A percentile compares a stretch with the other conserved stretches of the same genome.
Conservation (phyloP, 2,888 invertebrate species). For the Busseola fusca region DNA sequence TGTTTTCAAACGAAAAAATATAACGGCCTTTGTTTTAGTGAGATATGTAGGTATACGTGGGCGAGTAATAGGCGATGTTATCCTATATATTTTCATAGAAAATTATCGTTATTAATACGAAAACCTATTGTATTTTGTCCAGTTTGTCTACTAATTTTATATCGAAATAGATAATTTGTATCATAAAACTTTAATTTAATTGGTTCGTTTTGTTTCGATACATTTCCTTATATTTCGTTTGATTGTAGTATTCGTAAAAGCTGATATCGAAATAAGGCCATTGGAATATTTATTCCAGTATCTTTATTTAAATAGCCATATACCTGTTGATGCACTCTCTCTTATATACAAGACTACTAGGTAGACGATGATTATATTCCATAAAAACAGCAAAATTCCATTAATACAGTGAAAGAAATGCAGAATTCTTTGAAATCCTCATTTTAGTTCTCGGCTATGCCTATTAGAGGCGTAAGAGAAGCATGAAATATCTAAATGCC, state of each 20-base stretch:
- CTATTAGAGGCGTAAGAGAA: constrained; percentile 39
- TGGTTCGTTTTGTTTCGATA: constrained; percentile 13
- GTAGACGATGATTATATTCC: not conserved
- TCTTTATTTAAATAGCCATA: constrained; percentile 19
- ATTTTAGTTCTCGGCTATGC: constrained; percentile 24
- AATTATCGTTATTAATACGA: constrained; percentile 65
- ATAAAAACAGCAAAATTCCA: constrained; percentile 8
- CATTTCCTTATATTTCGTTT: constrained; percentile 20
- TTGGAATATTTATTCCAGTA: constrained; percentile 25
- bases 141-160: constrained; percentile 17
- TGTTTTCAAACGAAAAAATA: constrained; percentile 58
- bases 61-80: constrained; percentile 72
- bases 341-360: not conserved
- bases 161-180: constrained; percentile 17
- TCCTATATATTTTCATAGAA: constrained; percentile 71
- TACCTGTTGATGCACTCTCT: constrained; percentile 9
- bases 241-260: constrained; percentile 16
- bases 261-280: constrained; percentile 14
- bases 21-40: constrained; percentile 63
- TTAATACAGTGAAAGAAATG: constrained; percentile 21
- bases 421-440: constrained; percentile 18
- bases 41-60: constrained; percentile 66
- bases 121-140: constrained; percentile 40
- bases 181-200: constrained; percentile 32
- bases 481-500: constrained; percentile 59